Evolutionary conservation across 2,113 vertebrate genomes (phyloP), one percentile per base, ranked within the genome.

Genomic region (Ondatra zibethicus): DNA sequence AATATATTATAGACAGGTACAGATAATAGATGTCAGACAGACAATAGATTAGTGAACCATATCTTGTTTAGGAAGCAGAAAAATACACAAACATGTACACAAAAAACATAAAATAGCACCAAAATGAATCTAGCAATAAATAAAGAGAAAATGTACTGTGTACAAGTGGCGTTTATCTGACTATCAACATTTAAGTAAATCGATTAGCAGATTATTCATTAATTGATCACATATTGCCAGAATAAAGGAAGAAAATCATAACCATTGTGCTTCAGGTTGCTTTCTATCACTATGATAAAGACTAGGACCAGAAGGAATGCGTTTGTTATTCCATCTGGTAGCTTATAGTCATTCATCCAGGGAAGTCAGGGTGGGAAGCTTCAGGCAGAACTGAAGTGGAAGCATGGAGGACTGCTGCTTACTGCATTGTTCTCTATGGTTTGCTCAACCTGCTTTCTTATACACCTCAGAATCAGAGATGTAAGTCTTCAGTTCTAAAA

Each of bases 181-280:
- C 39, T n/a, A 13, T 92, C 88, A 82, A 73, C 25, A 82, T 45
- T 93, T 13, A 94, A 31, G 52, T 93, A 36, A 86, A 85, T 3
- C 77, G 63, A 3, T 92, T 61, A 85, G 13, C 45, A 77, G 58
- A 33, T 65, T 45, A 45, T 45, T 95, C 87, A 92, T 89, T 95
- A 42, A 94, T 39, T 31, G 39, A 61, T 42, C 12, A 39, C 39
- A 75, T 87, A 36, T 96, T 77, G 82, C 78, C 13, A 88, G 5
- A 89, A 39, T 63, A 68, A 82, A 92, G 27, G 16, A 61, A 4
- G 82, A 13, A 80, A 90, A 89, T 23, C 25, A 68, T 89, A 52
- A 78, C 31, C 8, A 92, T 91, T 36, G 75, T 13, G 25, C 89
- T n/a, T 25, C 80, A 61, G n/a, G n/a, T 61, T 61, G 55, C 55